Evolutionary conservation across 1,140 invertebrate species (phyloP).

Genomic region (Triops longicaudatus): DNA sequence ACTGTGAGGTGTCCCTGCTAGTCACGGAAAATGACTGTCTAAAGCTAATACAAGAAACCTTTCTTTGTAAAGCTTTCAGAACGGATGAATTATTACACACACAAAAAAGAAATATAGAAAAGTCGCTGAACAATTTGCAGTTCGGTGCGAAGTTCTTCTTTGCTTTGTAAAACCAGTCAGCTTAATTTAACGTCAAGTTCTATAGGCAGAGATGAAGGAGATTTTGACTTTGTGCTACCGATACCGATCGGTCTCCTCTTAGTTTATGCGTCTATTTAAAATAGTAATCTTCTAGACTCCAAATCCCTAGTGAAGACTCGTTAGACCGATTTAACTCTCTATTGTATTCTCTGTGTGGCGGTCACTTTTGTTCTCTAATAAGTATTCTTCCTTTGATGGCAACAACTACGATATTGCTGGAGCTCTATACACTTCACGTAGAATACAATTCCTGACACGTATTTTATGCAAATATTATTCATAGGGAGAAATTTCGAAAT

Average conservation of each 20-base stretch:
- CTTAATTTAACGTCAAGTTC: not conserved
- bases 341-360: not conserved
- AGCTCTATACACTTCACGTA: not conserved
- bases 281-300: not conserved
- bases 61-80: not conserved
- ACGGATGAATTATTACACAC: not conserved
- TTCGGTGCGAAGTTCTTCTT: not conserved
- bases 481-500: not conserved
- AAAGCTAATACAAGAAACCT: not conserved
- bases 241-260: not conserved
- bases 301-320: not conserved
- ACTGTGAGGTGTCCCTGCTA: not conserved
- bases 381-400: not conserved
- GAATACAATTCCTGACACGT: not conserved
- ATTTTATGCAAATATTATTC: not conserved
- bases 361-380: not conserved
- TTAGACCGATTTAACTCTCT: not conserved
- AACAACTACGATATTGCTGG: not conserved
- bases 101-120: not conserved
- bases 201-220: not conserved
- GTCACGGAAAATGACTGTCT: not conserved
- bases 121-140: not conserved
- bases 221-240: not conserved
- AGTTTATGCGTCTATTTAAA: not conserved
- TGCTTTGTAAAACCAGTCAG: not conserved